Conservation (phyloP, 92 coral and sea anemone genomes). For the Zoanthus sansibaricus region DNA sequence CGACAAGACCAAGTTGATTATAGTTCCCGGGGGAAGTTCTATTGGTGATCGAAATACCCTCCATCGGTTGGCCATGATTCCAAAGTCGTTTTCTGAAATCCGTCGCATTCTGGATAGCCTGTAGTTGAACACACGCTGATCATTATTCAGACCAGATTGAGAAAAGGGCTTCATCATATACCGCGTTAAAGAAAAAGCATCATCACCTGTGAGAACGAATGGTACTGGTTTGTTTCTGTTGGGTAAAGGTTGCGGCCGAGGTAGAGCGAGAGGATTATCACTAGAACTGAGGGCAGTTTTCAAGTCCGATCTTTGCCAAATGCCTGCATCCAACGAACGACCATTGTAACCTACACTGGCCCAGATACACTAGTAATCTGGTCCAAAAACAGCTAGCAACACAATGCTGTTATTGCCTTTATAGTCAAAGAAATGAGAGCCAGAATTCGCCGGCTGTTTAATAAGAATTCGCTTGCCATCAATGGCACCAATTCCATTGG, state of each 20-base stretch:
- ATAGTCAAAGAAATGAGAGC: not conserved
- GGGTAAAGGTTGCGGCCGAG: not conserved
- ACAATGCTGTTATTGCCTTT: constrained; percentile 18
- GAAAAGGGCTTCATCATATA: no score
- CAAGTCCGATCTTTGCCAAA: constrained; percentile 8
- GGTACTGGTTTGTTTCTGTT: constrained; percentile 1
- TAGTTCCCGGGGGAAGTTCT: constrained; percentile 55
- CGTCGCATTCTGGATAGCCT: constrained; percentile 69
- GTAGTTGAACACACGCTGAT: no score
- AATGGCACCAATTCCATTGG: constrained; percentile 22
- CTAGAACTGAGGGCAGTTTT: not conserved
- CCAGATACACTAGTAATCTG: constrained; percentile 11
- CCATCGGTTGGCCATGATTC: constrained; percentile 60
- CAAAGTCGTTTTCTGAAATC: constrained; percentile 64
- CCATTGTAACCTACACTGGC: not conserved
- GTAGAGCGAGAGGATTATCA: not conserved
- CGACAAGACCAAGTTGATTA: constrained; percentile 46
- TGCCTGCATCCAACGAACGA: constrained; percentile 4
- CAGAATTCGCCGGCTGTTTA: constrained; percentile 4
- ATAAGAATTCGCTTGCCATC: constrained; percentile 6
- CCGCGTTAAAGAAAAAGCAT: no score
- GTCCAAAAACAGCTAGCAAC: not conserved
- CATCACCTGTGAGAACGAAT: no score
- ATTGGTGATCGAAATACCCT: constrained; percentile 64
- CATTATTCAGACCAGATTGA: no score